A percentile compares a stretch with the other conserved stretches of the same genome.
Evolutionary conservation across 2,888 invertebrate genomes (phyloP).

Genomic region (Timema cristinae): DNA sequence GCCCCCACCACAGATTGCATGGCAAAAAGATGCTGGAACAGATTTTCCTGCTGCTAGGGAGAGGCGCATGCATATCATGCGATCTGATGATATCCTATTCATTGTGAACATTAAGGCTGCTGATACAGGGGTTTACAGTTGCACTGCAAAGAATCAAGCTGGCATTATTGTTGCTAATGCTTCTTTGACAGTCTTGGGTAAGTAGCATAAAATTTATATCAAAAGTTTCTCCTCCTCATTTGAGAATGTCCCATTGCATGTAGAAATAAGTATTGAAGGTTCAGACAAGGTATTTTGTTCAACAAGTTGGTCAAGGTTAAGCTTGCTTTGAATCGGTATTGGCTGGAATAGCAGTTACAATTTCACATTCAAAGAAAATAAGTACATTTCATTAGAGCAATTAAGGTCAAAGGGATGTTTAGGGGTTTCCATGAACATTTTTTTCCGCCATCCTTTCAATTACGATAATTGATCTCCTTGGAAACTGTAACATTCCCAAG

Average conservation of each 20-base stretch:
- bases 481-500: no score
- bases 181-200: constrained; percentile 69
- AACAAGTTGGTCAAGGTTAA: no score
- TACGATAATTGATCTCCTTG: no score
- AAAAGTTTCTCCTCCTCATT: background rate
- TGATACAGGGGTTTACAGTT: constrained; percentile 91
- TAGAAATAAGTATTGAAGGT: background rate
- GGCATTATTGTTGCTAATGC: constrained; percentile 84
- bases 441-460: no score
- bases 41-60: constrained; percentile 94
- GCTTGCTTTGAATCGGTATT: no score
- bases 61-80: constrained; percentile 88
- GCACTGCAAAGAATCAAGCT: constrained; percentile 86
- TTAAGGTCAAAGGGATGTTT: no score
- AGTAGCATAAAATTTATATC: constrained; percentile 22
- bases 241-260: background rate
- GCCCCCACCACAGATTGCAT: constrained; percentile 82
- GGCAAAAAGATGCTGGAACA: constrained; percentile 90
- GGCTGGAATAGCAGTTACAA: no score
- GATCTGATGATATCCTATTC: constrained; percentile 85
- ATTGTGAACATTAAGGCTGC: constrained; percentile 85
- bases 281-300: no score
- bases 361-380: no score
- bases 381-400: no score
- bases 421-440: no score